Evolutionary conservation across 2,888 invertebrate species (phyloP).

Genomic region (Nyleta sp.): DNA sequence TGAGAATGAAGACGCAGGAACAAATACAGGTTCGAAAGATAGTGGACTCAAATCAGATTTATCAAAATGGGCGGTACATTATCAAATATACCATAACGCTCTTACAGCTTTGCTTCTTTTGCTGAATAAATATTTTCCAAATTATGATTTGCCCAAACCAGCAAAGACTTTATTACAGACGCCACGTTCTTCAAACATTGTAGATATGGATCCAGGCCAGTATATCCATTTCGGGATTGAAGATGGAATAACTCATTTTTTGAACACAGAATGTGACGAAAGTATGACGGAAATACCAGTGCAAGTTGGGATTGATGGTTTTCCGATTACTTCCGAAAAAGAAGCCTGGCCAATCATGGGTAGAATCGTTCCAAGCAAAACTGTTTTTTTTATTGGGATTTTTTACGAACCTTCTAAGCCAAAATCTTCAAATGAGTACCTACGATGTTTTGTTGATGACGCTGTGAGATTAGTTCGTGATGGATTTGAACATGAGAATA

Average conservation of each 20-base stretch:
- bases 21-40: too few relatives aligned
- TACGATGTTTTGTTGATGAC: background rate
- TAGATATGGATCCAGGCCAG: background rate
- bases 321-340: background rate
- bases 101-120: background rate
- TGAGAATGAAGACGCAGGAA: too few relatives aligned
- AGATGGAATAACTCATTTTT: background rate
- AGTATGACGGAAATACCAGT: background rate
- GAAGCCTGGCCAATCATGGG: background rate
- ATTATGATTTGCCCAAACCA: background rate
- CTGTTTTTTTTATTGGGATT: background rate
- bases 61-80: background rate
- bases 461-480: background rate
- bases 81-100: background rate
- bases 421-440: background rate
- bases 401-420: background rate
- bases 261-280: background rate
- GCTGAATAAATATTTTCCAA: background rate
- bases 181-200: background rate
- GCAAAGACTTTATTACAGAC: background rate
- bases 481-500: background rate
- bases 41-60: background rate
- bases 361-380: background rate
- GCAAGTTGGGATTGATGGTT: background rate
- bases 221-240: background rate